Evolutionary conservation across 2,113 vertebrate species (phyloP), one percentile per base, ranked within the genome.

Genomic region (Prochilodus magdalenae): DNA sequence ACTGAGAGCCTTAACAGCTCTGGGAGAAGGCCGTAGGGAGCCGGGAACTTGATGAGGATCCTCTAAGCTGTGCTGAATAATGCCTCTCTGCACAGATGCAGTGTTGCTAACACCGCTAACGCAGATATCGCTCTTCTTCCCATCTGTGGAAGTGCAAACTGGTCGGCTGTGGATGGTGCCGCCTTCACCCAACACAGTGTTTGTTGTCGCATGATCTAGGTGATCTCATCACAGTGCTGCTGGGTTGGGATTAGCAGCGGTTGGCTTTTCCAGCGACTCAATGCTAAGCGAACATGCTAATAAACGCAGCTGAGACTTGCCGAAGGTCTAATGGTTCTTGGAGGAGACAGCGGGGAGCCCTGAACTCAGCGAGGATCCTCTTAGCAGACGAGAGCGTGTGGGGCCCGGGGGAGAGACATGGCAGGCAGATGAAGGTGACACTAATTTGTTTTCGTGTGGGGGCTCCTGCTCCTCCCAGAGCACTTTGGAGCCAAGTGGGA

Each of bases 381-480:
- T 82, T 67, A 51, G 8, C 40, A 65, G 51, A 57, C n/a, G 36
- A 49, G 73, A 75, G 73, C 65, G 70, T 30, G 15, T 49, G 65
- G 33, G 74, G 49, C 49, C 74, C 18, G 27, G 57, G 66, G 65
- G 69, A 77, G 60, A 14, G 26, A 57, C 73, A 73, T 30, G 65
- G 73, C 77, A 85, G 51, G 75, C 73, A 60, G 71, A 85, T 62
- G 67, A 84, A 86, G 71, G 85, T 89, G 90, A 92, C 84, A 84
- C 89, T 93, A 90, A 92, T 93, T 89, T 88, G 87, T 70, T 86
- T 83, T 85, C 80, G 59, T 47, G 5, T 60, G 62, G 16, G 83
- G 69, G 66, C 55, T 51, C 53, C 79, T 63, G 57, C n/a, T 80
- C n/a, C 77, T 80, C 86, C 86, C 55, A 0, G 55, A 86, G 85